These are phyloP conservation scores for Polia nebulosa DNA, from an alignment of 2,888 invertebrate species.

Conservation along the genomic window DNA sequence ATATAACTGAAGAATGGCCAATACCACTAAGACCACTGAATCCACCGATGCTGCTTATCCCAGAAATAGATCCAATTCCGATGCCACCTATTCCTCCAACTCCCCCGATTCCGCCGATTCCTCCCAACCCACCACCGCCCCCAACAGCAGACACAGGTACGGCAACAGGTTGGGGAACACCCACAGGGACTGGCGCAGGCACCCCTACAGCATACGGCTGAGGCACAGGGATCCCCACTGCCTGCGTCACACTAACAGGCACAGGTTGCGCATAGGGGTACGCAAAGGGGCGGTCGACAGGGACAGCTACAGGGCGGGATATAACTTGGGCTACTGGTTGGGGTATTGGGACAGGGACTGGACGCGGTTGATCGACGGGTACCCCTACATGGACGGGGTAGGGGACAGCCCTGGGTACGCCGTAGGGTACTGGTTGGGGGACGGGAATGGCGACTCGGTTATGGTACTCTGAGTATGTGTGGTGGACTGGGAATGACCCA, in stretches of 20 bases:
- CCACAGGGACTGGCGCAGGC: constrained; percentile 83
- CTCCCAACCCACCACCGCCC: constrained; percentile 47
- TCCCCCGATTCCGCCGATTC: constrained; percentile 45
- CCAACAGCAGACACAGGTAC: constrained; percentile 71
- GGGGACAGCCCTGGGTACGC: constrained; percentile 84
- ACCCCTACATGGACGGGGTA: constrained; percentile 88
- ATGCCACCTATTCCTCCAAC: constrained; percentile 24
- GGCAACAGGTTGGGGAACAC: constrained; percentile 80
- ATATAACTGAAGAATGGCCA: constrained; percentile 38
- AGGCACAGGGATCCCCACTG: constrained; percentile 89
- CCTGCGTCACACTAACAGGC: constrained; percentile 88
- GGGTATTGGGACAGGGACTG: constrained; percentile 86
- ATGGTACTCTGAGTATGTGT: constrained; percentile 85
- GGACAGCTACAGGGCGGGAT: constrained; percentile 84
- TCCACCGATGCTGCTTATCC: constrained; percentile 17
- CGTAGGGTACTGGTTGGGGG: constrained; percentile 86
- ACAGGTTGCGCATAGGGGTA: constrained; percentile 90
- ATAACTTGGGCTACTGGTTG: constrained; percentile 89
- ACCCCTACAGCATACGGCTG: constrained; percentile 88
- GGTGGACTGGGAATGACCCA: constrained; percentile 76
- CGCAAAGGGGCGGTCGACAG: constrained; percentile 90
- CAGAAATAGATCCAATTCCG: constrained; percentile 21
- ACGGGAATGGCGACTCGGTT: constrained; percentile 89
- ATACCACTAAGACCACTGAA: constrained; percentile 24
- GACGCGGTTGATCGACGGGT: constrained; percentile 87